phyloP scores from a whole-genome alignment of 2,888 invertebrate species.

The Rhogogaster chlorosoma region DNA sequence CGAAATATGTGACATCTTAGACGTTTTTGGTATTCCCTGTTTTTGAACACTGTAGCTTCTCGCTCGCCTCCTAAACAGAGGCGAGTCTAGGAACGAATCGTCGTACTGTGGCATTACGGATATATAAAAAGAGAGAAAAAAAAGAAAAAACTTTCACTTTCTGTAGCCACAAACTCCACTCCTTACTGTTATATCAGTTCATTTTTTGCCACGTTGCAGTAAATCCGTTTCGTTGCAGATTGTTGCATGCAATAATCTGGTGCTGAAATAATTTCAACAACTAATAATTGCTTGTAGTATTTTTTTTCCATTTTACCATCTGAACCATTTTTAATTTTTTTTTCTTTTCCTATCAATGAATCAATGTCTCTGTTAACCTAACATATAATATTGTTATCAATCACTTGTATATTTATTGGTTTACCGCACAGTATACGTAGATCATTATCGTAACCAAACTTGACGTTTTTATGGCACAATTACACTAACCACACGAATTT shows the following conservation, averaged over 20 bases:
- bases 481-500: no score
- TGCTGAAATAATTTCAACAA: background rate
- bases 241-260: background rate
- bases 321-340: background rate
- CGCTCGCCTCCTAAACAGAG: conserved; percentile 73
- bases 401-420: background rate
- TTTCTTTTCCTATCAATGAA: no score
- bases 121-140: background rate
- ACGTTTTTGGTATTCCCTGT: conserved; percentile 70
- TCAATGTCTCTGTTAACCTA: no score
- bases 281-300: background rate
- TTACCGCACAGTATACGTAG: background rate
- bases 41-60: conserved; percentile 75
- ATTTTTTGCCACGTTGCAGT: background rate
- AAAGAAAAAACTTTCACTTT: conserved; percentile 29
- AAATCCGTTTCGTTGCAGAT: background rate
- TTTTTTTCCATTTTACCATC: background rate
- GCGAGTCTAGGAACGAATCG: conserved; percentile 74
- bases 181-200: background rate
- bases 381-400: background rate
- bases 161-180: background rate
- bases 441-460: background rate
- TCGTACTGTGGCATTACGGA: conserved; percentile 75
- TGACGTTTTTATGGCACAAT: background rate
- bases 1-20: conserved; percentile 70